These are phyloP conservation scores for Nymphalis c-album DNA, from an alignment of 2,888 invertebrate species.

Conservation along the genomic window DNA sequence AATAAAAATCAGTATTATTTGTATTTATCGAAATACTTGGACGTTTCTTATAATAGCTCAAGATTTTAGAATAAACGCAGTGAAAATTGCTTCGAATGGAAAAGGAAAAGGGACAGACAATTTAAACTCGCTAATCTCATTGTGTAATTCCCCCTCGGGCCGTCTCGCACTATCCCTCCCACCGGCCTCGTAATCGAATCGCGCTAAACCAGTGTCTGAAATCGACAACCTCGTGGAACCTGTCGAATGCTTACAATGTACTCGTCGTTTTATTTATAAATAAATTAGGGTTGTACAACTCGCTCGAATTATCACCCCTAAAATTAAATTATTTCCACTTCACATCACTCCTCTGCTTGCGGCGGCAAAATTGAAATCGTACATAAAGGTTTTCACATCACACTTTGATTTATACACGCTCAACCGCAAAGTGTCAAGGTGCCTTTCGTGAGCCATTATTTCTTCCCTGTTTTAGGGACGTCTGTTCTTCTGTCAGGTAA, in stretches of 20 bases:
- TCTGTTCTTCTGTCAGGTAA: conserved; percentile 37
- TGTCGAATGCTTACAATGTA: conserved; percentile 26
- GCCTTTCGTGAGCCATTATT: conserved; percentile 32
- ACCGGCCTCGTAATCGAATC: conserved; percentile 31
- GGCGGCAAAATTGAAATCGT: conserved; percentile 53
- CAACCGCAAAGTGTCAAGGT: conserved; percentile 32
- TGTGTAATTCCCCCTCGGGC: conserved; percentile 23
- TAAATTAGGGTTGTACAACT: conserved; percentile 52
- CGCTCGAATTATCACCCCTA: conserved; percentile 56
- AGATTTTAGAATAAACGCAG: conserved; percentile 12
- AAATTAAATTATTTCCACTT: conserved; percentile 66
- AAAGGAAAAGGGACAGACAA: conserved; percentile 25
- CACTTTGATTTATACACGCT: conserved; percentile 36
- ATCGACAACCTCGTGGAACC: conserved; percentile 17
- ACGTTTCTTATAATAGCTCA: conserved; percentile 2
- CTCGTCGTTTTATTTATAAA: conserved; percentile 57
- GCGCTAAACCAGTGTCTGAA: conserved; percentile 17
- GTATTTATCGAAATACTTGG: background rate
- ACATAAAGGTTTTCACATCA: conserved; percentile 20
- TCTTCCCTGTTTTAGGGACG: conserved; percentile 25
- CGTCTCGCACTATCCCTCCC: conserved; percentile 29
- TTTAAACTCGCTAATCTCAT: conserved; percentile 30
- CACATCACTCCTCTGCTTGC: conserved; percentile 45
- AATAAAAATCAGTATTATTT: too few species aligned
- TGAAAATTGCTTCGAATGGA: conserved; percentile 27